A percentile compares a stretch with the other conserved stretches of the same genome.
phyloP scores from a whole-genome alignment of 2,797 vertebrate genomes.

The Neomorphus geoffroyi region DNA sequence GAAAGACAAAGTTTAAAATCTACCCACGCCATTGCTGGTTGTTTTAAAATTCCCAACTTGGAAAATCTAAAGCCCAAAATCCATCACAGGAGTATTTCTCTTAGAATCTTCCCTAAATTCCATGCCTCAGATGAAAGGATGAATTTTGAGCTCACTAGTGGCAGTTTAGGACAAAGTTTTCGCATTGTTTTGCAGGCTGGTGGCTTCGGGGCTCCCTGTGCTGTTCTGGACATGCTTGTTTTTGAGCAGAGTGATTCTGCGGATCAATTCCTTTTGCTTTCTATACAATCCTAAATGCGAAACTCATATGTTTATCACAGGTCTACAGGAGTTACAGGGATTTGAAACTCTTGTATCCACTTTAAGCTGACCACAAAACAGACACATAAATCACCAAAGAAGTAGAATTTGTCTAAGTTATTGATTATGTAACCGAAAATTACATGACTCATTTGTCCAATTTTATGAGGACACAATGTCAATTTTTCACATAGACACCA shows the following conservation, averaged over 20 bases:
- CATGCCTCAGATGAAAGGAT: rapidly evolving
- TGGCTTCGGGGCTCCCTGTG: neutral
- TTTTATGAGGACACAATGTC: conserved; percentile 83
- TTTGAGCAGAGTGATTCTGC: neutral
- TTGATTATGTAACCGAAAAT: conserved; percentile 96
- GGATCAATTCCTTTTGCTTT: neutral
- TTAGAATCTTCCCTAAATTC: neutral
- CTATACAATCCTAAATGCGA: neutral
- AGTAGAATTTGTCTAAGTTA: conserved; percentile 92
- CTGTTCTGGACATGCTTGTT: neutral
- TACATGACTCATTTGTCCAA: conserved; percentile 92
- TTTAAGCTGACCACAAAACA: conserved; percentile 74
- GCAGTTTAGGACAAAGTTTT: neutral
- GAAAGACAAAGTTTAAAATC: neutral
- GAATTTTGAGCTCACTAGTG: neutral
- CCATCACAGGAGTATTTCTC: neutral
- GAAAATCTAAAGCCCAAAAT: neutral
- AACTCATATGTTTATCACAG: conserved; percentile 3
- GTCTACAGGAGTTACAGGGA: conserved; percentile 2
- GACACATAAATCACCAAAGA: conserved; percentile 90
- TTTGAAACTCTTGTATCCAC: conserved; percentile 36
- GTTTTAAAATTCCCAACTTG: neutral
- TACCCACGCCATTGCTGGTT: neutral
- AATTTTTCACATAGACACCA: conserved; percentile 80
- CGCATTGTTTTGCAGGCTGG: too few species aligned